Evolutionary conservation across 2,113 vertebrate genomes (phyloP), one percentile per base, ranked within the genome.

Genomic region (Sebastes fasciatus): DNA sequence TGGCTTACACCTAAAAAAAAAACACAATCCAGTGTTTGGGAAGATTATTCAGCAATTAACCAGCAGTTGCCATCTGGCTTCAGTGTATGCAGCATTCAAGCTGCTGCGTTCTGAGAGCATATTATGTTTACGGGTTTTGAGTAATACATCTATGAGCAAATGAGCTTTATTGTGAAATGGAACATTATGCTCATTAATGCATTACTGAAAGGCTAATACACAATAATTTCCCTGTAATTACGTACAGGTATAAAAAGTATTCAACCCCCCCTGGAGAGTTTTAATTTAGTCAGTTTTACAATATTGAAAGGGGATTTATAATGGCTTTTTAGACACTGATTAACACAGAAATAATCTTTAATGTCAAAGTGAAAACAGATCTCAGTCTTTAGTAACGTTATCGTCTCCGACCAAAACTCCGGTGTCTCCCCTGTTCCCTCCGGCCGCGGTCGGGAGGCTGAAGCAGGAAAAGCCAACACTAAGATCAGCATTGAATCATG

Each of bases 41-140:
- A 83, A 86, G 85, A 74, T 82, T 87, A 84, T 87, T 70, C 57
- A 79, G 85, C 84, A 78, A 85, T 83, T 91, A 89, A 83, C 66
- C 77, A 81, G 66, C 34, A 6, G 84, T 85, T 88, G 52, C 84
- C 82, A 87, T 45, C 87, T 86, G 87, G 82, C 70, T 74, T 64
- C 57, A 73, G 65, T 55, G 51, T 76, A 2, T 3, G 4, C 70
- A 51, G 58, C 61, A 77, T 21, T 65, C 43, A 77, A 70, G 42
- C 54, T 69, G 58, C 40, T 49, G 73, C 21, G 19, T 49, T 88
- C 54, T 19, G n/a, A 74, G n/a, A n/a, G n/a, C n/a, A n/a, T n/a
- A n/a, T n/a, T 52, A 49, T 23, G 19, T 55, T 77, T n/a, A 51
- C 34, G 1, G 49, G 48, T 60, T 86, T 75, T 57, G 17, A 21